A percentile compares a stretch with the other conserved stretches of the same genome.
phyloP scores from a whole-genome alignment of 37 sponge, comb jelly and placozoan genomes.

The Petrosia ficiformis region DNA sequence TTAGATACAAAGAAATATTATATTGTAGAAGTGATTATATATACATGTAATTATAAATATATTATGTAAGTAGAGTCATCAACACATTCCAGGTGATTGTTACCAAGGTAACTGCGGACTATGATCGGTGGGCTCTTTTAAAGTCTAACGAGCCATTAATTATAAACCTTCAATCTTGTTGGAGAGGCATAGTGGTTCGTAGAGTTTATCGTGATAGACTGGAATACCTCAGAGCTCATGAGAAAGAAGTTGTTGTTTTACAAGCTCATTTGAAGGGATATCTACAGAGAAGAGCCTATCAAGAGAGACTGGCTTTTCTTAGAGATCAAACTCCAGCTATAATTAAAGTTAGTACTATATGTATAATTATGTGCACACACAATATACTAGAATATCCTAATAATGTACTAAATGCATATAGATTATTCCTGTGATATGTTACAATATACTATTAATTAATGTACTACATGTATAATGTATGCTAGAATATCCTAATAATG shows the following conservation, averaged over 20 bases:
- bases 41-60: neutral
- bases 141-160: slow-evolving; percentile 88
- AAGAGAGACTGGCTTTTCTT: slow-evolving; percentile 74
- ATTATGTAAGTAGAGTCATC: no score
- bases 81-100: no score
- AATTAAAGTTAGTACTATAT: slow-evolving; percentile 68
- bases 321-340: slow-evolving; percentile 55
- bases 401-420: neutral
- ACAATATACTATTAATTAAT: no score
- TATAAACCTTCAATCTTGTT: slow-evolving; percentile 73
- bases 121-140: slow-evolving; percentile 84
- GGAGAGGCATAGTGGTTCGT: slow-evolving; percentile 74
- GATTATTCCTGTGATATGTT: neutral
- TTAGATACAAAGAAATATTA: neutral
- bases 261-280: slow-evolving; percentile 77
- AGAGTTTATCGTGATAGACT: slow-evolving; percentile 52
- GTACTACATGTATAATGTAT: no score
- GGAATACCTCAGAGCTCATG: slow-evolving; percentile 65
- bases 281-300: slow-evolving; percentile 64
- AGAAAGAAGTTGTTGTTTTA: slow-evolving; percentile 31
- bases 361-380: neutral
- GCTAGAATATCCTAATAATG: no score
- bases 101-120: slow-evolving; percentile 90
- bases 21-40: neutral
- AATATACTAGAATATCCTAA: no score